These are phyloP conservation scores for Melitaea athalia DNA, from an alignment of 2,888 invertebrate species.

Conservation along the genomic window DNA sequence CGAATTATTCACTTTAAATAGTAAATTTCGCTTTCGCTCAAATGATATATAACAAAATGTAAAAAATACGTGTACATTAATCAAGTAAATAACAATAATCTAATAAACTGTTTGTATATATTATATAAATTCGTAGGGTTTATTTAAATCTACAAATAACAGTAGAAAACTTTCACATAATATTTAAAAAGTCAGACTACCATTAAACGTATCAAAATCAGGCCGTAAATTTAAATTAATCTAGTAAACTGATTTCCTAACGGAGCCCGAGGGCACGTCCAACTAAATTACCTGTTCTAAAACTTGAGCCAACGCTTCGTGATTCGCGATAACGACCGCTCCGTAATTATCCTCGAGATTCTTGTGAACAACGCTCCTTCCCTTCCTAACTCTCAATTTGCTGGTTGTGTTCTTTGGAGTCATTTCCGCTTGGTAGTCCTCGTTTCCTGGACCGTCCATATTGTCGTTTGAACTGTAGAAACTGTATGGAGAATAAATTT, in stretches of 20 bases:
- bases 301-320: conserved; percentile 93
- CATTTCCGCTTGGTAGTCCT: conserved; percentile 73
- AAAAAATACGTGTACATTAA: too few species aligned
- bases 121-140: not conserved
- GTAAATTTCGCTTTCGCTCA: too few species aligned
- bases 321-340: conserved; percentile 94
- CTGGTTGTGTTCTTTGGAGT: conserved; percentile 79
- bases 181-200: not conserved
- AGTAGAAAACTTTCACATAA: not conserved
- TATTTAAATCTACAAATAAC: not conserved
- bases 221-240: conserved; percentile 12
- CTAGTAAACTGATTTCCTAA: conserved; percentile 22
- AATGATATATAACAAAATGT: too few species aligned
- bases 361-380: conserved; percentile 91
- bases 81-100: too few species aligned
- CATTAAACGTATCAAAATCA: not conserved
- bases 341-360: conserved; percentile 95
- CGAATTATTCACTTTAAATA: too few species aligned
- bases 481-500: conserved; percentile 91
- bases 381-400: conserved; percentile 89
- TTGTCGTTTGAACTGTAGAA: conserved; percentile 86
- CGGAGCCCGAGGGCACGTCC: conserved; percentile 19
- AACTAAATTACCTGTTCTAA: conserved; percentile 88
- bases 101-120: too few species aligned
- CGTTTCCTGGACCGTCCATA: conserved; percentile 70